Evolutionary conservation across 2,888 invertebrate genomes (phyloP), one percentile per base, ranked within the genome.

Genomic region (Rhorus exstirpatorius): DNA sequence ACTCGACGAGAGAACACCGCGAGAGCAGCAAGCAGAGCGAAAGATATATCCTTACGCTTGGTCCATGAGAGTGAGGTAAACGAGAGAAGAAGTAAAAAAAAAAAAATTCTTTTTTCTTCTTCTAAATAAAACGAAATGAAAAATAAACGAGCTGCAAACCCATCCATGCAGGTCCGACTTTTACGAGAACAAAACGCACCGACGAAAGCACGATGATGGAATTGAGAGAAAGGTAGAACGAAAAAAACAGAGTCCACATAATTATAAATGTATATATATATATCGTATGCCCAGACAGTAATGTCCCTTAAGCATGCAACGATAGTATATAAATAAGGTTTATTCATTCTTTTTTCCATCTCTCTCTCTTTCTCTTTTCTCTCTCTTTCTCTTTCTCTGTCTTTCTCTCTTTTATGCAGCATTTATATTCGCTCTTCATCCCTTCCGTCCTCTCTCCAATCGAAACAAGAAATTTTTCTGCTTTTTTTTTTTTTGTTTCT

Each of bases 301-400:
- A 86, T 84, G 84, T 86, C 85, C 83, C 84, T 86, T 86, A 83
- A 86, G 83, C 85, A 86, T 86, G 83, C 86, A 85, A 84, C 84
- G 84, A 86, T 85, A 86, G 84, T 86, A 84, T 84, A 86, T 83
- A 86, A 86, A 86, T 86, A 86, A 84, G 83, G 81, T 78, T 82
- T 67, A 81, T 67, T 76, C 78, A 75, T 78, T 83, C 65, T 83
- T 79, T 77, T 68, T 55, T n/a, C n/a, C n/a, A n/a, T n/a, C n/a
- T 65, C 53, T 67, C 60, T 26, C 46, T 41, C 67, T 68, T 67
- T 68, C 51, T 65, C 35, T 67, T 53, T 67, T 51, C 10, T 72
- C 24, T 63, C 35, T 35, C 41, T 3, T 60, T 38, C 60, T 35
- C 46, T 17, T n/a, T 14, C 49, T 14, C 8, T 24, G 31, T 26